These are phyloP conservation scores for Brachyalestes nurse DNA, from an alignment of 2,797 vertebrate genomes.

Conservation along the genomic window DNA sequence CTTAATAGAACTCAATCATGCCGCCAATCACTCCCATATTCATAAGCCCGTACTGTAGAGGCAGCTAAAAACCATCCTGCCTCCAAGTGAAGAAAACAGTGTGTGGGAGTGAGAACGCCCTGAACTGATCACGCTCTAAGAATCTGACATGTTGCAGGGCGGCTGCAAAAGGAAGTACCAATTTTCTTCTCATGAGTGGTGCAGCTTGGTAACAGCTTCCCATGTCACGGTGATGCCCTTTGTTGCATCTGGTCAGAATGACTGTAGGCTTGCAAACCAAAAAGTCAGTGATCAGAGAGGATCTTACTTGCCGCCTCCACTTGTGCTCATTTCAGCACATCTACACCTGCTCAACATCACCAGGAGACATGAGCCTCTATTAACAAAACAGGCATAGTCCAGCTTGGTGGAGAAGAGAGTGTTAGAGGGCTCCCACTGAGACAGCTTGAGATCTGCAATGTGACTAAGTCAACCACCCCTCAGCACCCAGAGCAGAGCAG, in stretches of 20 bases:
- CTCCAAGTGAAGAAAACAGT: conserved; percentile 54
- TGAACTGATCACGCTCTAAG: conserved; percentile 49
- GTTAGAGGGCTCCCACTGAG: conserved; percentile 49
- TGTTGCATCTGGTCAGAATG: conserved; percentile 33
- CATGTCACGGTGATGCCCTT: conserved; percentile 41
- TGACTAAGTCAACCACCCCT: conserved; percentile 52
- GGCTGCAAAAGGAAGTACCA: conserved; percentile 53
- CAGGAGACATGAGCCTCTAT: conserved; percentile 44
- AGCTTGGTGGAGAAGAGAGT: conserved; percentile 33
- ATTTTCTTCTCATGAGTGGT: conserved; percentile 58
- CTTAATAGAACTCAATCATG: conserved; percentile 7
- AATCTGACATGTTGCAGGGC: conserved; percentile 44
- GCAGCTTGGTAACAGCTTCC: conserved; percentile 50
- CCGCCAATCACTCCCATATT: conserved; percentile 34
- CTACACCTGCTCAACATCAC: conserved; percentile 15
- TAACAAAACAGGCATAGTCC: conserved; percentile 26
- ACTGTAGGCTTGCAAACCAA: conserved; percentile 32
- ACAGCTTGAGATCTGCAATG: conserved; percentile 54
- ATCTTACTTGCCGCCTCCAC: conserved; percentile 36
- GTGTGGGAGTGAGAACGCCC: conserved; percentile 58
- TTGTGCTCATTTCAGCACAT: conserved; percentile 27
- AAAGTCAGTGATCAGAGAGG: conserved; percentile 21
- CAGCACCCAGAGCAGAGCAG: conserved; percentile 50
- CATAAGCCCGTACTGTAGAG: conserved; percentile 34
- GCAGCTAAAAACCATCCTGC: conserved; percentile 37